These are phyloP conservation scores for Sturmia bella DNA, from an alignment of 2,888 invertebrate species.

Conservation along the genomic window DNA sequence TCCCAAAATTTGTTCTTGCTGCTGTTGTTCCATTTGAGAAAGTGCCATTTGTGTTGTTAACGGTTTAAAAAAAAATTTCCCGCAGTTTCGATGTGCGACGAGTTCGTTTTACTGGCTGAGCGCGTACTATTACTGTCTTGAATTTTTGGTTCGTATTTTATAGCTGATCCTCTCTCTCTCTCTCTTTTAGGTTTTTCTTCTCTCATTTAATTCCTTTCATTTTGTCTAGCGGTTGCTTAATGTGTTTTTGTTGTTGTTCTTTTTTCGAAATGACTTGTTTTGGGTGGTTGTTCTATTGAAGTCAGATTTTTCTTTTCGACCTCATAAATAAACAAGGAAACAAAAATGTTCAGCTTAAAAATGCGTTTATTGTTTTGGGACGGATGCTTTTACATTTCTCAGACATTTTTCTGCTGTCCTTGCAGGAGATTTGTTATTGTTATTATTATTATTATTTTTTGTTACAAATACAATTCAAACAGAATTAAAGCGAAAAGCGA, in stretches of 20 bases:
- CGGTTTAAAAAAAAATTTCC: background rate
- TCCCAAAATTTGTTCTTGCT: constrained; percentile 47
- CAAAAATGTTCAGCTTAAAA: constrained; percentile 50
- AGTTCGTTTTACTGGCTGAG: constrained; percentile 27
- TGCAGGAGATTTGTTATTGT: background rate
- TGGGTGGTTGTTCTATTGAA: background rate
- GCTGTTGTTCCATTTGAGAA: constrained; percentile 40
- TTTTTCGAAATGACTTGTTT: constrained; percentile 13
- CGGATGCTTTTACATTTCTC: background rate
- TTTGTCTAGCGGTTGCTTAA: constrained; percentile 12
- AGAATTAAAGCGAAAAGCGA: constrained; percentile 25
- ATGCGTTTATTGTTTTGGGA: constrained; percentile 19
- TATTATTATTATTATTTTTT: background rate
- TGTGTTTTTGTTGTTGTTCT: background rate
- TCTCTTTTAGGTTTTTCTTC: background rate
- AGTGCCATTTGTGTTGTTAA: constrained; percentile 47
- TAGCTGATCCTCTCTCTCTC: background rate
- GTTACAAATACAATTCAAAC: background rate
- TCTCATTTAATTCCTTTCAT: background rate
- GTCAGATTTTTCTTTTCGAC: background rate
- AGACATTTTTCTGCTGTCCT: constrained; percentile 12
- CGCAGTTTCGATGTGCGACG: background rate
- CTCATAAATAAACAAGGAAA: background rate
- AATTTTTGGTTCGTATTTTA: constrained; percentile 44
- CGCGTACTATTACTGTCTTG: constrained; percentile 36